Base-by-base conservation (phyloP, 2,888 invertebrate genomes). In the Thereva nobilitata region DNA sequence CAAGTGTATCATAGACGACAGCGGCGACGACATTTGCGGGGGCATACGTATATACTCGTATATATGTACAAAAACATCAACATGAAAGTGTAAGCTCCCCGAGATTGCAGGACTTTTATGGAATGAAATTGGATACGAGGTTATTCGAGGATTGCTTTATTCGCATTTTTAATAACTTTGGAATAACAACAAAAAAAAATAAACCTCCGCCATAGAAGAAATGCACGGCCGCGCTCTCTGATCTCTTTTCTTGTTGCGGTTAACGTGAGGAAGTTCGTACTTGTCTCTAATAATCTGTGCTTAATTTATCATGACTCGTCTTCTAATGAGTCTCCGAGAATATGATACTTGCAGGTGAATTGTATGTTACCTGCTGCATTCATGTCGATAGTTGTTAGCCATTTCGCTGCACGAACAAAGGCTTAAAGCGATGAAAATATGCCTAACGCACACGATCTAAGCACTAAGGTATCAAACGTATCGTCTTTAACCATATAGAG, bases 231-330 rank as follows among this genome's bases (percentile, higher is more conserved):
- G 23, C 23, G 23, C 5, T 47, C 37, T 5, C 40, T 8, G 10
- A n/a, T 10, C 37, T 9, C 42, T 10, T 49, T 50, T 50, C 37
- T 42, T 34, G 34, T 40, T 64, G 64, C 34, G 64, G 64, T 64
- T 52, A 54, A 23, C 10, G 54, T 54, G 53, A 64, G 64, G 64
- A 64, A 64, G 54, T 64, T 37, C 35, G n/a, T 38, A n/a, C 23
- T 12, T 52, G 10, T 42, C 54, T 64, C 54, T 54, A 54, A 12
- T 64, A 64, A 64, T 64, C 64, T 64, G 64, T 47, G 54, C 53
- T 64, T 64, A 64, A 64, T 64, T 64, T 54, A 64, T 64, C 55
- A 47, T 64, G 64, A 64, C 64, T 64, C 54, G 42, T 64, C 52
- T 64, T 53, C 53, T 64, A 64, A 64, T 53, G 53, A 35, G 64